Evolutionary conservation across 2,888 invertebrate species (phyloP), one percentile per base, ranked within the genome.

Genomic region (Coleophora deauratella): DNA sequence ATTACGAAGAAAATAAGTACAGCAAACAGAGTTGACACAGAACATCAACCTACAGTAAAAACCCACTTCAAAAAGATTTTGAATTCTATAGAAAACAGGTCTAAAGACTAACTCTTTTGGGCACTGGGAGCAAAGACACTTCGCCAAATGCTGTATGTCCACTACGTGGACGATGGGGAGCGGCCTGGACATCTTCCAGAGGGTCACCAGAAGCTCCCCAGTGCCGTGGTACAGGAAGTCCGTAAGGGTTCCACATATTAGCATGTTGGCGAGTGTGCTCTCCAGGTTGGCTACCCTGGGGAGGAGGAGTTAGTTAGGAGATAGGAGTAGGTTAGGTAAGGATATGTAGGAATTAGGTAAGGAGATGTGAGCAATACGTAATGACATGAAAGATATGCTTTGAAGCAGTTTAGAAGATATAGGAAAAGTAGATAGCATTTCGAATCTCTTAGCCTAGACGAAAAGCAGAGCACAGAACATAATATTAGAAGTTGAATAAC

Each of bases 261-360:
- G 43, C 50, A 55, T 47, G 40, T 55, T 55, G 9, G 35, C 40
- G 1, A 54, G 31, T 1, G 44, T 40, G 9, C 32, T 32, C 38
- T 50, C 44, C n/a, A 54, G 44, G 47, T 54, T 49, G 11, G 9
- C 34, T 39, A 54, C 28, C 50, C 54, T 54, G 51, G 36, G 46
- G 35, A 47, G n/a, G n/a, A 33, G 21, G 27, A 41, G 31, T 27
- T 21, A 27, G 27, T 40, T 12, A 35, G 35, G 40, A 13, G 27
- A 8, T 9, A 35, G 27, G 27, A 21, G 9, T 7, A 21, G n/a
- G 7, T 21, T 21, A 21, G 21, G 21, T 21, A 21, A 21, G 21
- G 21, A 21, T 21, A 21, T 3, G 21, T 21, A 21, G 3, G 21
- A 21, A 21, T 21, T 4, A 21, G 6, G 21, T 21, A 21, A 21